A percentile compares a stretch with the other conserved stretches of the same genome.
Evolutionary conservation across 2,113 vertebrate species (phyloP).

Genomic region (Hyperoodon ampullatus): DNA sequence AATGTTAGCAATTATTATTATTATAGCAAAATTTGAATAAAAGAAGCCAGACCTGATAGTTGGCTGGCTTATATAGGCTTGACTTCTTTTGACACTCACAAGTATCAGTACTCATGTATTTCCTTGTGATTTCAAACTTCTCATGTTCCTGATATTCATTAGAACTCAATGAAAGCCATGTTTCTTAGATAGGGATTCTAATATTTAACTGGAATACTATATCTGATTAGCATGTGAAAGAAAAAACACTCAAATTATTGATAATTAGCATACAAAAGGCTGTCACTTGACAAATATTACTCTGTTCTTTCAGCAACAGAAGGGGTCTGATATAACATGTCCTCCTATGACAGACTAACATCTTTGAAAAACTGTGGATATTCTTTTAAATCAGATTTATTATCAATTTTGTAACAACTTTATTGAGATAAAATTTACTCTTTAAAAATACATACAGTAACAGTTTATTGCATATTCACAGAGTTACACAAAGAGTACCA

Average conservation of each 20-base stretch:
- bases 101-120: not conserved
- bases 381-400: not conserved
- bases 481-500: not conserved
- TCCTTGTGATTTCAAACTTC: not conserved
- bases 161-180: not conserved
- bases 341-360: not conserved
- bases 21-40: not conserved
- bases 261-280: not conserved
- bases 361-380: not conserved
- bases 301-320: not conserved
- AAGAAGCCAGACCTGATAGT: not conserved
- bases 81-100: not conserved
- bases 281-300: not conserved
- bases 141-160: not conserved
- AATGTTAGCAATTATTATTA: not conserved
- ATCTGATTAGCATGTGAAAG: not conserved
- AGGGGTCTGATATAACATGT: not conserved
- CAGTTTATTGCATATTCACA: not conserved
- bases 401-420: not conserved
- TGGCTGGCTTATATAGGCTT: not conserved
- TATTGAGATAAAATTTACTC: not conserved
- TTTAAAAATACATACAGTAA: not conserved
- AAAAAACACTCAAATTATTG: not conserved
- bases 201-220: conserved; percentile 9
- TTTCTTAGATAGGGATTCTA: not conserved